These are phyloP conservation scores for Numenius phaeopus DNA, from an alignment of 2,797 vertebrate species.

Conservation along the genomic window DNA sequence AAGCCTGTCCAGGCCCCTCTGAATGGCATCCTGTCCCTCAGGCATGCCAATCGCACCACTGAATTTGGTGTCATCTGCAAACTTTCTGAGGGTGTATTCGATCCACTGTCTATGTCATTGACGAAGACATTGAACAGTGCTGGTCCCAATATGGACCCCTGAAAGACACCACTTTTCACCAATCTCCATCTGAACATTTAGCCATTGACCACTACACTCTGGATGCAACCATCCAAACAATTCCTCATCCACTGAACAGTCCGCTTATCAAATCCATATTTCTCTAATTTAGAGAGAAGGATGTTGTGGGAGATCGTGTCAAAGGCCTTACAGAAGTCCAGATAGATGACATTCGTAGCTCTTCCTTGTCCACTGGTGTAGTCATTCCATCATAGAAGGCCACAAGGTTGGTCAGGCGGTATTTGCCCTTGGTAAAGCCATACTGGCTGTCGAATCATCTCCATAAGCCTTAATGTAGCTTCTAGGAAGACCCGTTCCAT, in stretches of 20 bases:
- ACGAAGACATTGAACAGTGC: no score
- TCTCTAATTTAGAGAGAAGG: background rate
- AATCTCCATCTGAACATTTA: no score
- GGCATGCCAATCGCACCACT: background rate
- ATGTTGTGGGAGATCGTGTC: background rate
- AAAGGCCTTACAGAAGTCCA: background rate
- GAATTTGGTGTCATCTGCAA: background rate
- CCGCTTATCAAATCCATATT: background rate
- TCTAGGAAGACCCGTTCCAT: background rate
- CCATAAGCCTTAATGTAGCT: background rate
- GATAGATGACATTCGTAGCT: background rate
- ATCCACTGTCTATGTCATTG: no score
- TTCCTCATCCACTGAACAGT: background rate
- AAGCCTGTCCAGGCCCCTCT: background rate
- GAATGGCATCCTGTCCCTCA: background rate
- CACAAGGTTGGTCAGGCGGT: background rate
- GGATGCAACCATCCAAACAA: background rate
- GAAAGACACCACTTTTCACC: no score
- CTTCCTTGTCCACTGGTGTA: background rate
- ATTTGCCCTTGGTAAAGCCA: background rate
- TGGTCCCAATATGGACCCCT: no score
- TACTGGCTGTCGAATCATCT: background rate
- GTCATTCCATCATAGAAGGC: background rate
- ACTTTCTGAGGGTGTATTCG: background rate
- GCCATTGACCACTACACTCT: no score